These are phyloP conservation scores for Calephelis virginiensis DNA, from an alignment of 1,140 invertebrate genomes.

Conservation along the genomic window DNA sequence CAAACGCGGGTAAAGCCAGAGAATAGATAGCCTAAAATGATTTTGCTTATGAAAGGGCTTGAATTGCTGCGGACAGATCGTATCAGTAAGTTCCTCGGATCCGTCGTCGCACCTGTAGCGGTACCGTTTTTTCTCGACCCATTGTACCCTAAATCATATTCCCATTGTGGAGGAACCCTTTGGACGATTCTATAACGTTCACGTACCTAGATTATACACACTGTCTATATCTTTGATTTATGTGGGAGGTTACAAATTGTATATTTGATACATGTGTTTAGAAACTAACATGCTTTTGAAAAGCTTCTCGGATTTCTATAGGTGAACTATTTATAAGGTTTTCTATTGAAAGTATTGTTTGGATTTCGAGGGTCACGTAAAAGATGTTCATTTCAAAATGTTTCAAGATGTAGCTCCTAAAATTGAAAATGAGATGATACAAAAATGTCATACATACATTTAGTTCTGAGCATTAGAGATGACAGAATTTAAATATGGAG, in stretches of 20 bases:
- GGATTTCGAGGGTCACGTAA: neutral
- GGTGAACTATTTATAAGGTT: neutral
- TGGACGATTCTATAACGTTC: constrained; percentile 25
- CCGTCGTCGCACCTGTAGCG: constrained; percentile 25
- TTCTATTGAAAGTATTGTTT: neutral
- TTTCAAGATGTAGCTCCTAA: too few species aligned
- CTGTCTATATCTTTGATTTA: constrained; percentile 30
- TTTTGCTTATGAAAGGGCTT: neutral
- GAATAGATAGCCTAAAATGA: neutral
- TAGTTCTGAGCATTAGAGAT: too few species aligned
- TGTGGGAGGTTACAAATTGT: constrained; percentile 28
- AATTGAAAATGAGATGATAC: too few species aligned
- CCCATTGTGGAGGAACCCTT: constrained; percentile 35
- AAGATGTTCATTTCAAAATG: constrained; percentile 1
- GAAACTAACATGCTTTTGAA: constrained; percentile 1
- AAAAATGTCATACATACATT: too few species aligned
- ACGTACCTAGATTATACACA: constrained; percentile 19
- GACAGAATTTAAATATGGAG: too few species aligned
- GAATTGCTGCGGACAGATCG: constrained; percentile 16
- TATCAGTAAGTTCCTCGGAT: constrained; percentile 25
- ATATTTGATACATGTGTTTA: neutral
- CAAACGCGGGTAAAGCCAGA: too few species aligned
- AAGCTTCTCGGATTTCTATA: constrained; percentile 5
- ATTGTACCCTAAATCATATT: constrained; percentile 37
- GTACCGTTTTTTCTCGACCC: constrained; percentile 25